These are phyloP conservation scores for Matsumurasca onukii DNA, from an alignment of 1,140 invertebrate species.

Conservation along the genomic window DNA sequence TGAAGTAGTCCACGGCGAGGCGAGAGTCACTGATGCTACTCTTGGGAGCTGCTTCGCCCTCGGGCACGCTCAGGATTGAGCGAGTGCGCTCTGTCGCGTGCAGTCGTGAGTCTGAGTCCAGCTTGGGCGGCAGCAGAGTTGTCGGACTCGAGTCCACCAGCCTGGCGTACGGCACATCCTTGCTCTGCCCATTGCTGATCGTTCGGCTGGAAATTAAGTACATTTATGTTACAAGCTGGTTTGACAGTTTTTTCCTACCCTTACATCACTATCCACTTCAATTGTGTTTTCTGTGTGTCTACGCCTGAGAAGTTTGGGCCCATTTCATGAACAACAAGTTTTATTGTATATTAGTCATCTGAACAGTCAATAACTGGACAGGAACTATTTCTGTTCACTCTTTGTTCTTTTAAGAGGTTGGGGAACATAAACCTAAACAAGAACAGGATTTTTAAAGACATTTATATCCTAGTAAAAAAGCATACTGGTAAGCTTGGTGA, in stretches of 20 bases:
- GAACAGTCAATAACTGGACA: too few relatives aligned
- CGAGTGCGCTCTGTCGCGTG: constrained; percentile 62
- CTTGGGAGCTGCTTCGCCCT: constrained; percentile 56
- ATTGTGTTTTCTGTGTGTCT: neutral
- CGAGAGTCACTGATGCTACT: constrained; percentile 80
- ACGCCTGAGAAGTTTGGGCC: too few relatives aligned
- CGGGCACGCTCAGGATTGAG: constrained; percentile 57
- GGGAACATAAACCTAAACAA: too few relatives aligned
- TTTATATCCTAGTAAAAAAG: too few relatives aligned
- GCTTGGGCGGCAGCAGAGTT: constrained; percentile 58
- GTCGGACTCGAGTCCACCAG: constrained; percentile 66
- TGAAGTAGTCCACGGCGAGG: constrained; percentile 69
- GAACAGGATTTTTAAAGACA: too few relatives aligned
- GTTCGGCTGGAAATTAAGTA: constrained; percentile 47
- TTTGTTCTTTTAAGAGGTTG: too few relatives aligned
- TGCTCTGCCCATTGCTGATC: constrained; percentile 44
- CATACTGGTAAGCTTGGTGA: too few relatives aligned
- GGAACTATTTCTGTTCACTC: too few relatives aligned
- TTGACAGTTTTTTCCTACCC: constrained; percentile 4
- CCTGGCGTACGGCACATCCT: constrained; percentile 77
- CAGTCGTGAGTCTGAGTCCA: constrained; percentile 75
- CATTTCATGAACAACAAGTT: too few relatives aligned
- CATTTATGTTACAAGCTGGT: constrained; percentile 1
- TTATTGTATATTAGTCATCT: too few relatives aligned
- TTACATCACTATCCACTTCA: neutral